Evolutionary conservation across 2,888 invertebrate species (phyloP).

Genomic region (Imbricaverruca yamaguchii): DNA sequence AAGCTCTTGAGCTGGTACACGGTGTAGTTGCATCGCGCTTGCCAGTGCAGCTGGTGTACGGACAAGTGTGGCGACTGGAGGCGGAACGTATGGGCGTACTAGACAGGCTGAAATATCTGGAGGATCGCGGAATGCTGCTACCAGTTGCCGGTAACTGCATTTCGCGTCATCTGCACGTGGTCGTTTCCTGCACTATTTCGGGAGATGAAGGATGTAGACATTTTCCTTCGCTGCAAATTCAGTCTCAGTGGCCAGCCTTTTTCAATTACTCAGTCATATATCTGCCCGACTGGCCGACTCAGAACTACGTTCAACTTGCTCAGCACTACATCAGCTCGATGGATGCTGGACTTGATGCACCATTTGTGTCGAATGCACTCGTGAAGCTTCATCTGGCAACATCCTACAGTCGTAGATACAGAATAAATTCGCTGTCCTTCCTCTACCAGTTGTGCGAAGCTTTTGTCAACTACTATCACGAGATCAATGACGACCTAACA

Average conservation of each 20-base stretch:
- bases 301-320: neutral
- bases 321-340: neutral
- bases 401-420: too few species aligned
- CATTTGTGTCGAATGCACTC: neutral
- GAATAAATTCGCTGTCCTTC: neutral
- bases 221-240: neutral
- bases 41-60: neutral
- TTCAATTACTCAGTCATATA: neutral
- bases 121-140: neutral
- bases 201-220: neutral
- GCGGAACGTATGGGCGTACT: neutral
- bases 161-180: neutral
- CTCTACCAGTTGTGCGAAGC: slow-evolving; percentile 11
- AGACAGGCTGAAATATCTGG: neutral
- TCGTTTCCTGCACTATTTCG: neutral
- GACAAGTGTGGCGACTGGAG: neutral
- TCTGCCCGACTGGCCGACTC: neutral
- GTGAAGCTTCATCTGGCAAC: neutral
- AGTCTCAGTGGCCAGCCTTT: neutral
- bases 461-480: neutral
- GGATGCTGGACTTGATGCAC: neutral
- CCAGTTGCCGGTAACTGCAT: neutral
- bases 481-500: neutral
- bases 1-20: neutral
- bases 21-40: neutral